phyloP scores from a whole-genome alignment of 2,888 invertebrate genomes.

The Leptopterna dolabrata region DNA sequence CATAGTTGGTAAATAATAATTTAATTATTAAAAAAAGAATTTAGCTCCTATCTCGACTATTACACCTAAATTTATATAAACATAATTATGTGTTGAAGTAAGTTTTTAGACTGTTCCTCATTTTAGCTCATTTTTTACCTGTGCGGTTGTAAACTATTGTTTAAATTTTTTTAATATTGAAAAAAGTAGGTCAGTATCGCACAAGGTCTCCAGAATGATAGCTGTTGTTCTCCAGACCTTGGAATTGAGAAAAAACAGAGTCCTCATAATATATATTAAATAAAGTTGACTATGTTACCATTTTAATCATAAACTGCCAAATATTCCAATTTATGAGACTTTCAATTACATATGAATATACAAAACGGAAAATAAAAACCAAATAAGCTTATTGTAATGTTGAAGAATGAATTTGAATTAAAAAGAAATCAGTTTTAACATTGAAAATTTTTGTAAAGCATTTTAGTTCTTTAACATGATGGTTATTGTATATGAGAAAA shows the following conservation, averaged over 20 bases:
- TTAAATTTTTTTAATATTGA: slow-evolving; percentile 17
- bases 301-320: slow-evolving; percentile 56
- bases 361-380: slow-evolving; percentile 9
- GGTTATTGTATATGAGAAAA: slow-evolving; percentile 42
- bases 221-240: slow-evolving; percentile 9
- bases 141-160: slow-evolving; percentile 41
- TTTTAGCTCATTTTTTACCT: slow-evolving; percentile 42
- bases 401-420: background rate
- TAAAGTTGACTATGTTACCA: slow-evolving; percentile 47
- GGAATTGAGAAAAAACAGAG: slow-evolving; percentile 2
- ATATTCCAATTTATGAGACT: slow-evolving; percentile 57
- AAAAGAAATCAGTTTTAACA: slow-evolving; percentile 4
- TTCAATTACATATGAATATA: slow-evolving; percentile 46
- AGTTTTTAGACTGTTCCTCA: slow-evolving; percentile 46
- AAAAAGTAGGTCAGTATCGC: background rate
- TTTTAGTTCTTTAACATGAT: slow-evolving; percentile 36
- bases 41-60: slow-evolving; percentile 31
- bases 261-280: slow-evolving; percentile 1
- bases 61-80: slow-evolving; percentile 23
- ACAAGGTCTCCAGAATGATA: slow-evolving; percentile 29
- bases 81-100: slow-evolving; percentile 15
- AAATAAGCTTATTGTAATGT: slow-evolving; percentile 23
- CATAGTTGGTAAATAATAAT: slow-evolving; percentile 5
- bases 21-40: slow-evolving; percentile 23
- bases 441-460: slow-evolving; percentile 35